Evolutionary conservation across 2,797 vertebrate species (phyloP), one percentile per base, ranked within the genome.

Genomic region (Meda fulgida): DNA sequence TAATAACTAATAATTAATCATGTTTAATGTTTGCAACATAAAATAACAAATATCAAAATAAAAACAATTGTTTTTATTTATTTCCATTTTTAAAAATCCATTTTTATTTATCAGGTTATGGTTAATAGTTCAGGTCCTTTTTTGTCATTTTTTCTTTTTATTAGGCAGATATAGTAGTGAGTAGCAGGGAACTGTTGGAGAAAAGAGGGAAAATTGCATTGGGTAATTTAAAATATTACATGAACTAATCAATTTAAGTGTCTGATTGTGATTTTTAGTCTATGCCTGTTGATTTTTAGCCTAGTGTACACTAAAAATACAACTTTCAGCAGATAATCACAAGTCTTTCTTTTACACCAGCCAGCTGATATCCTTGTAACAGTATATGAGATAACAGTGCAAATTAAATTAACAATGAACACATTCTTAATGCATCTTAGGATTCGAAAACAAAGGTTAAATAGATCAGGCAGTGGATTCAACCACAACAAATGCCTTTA

Each of bases 391-490:
- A 46, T 84, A 87, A 53, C 29, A 46, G 34, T 3, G 13, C 58
- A 70, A 84, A 84, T 84, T 51, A 18, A 71, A 78, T 67, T 19
- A 83, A 66, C 9, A 18, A 66, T 36, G 13, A 69, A 81, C 29
- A 36, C 58, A 67, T 58, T 38, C 71, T 73, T 66, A 23, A 60
- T 58, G 46, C 55, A 80, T 48, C 70, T 87, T 53, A 43, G 65
- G 66, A 55, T 86, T 86, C 55, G 55, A 43, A 71, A 83, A 72
- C 21, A 77, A 71, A 70, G 16, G 34, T 70, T 67, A 40, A 78
- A 81, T 10, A 7, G 31, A 34, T 38, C 19, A 66, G 40, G 43
- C 21, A 16, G 18, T 66, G 63, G 6, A 66, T 23, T 65, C 38
- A 11, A 66, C 60, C n/a, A 43, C 36, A 63, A 51, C 11, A 66